Conservation (phyloP, 2,797 vertebrate genomes). For the Cercopithecus mitis region DNA sequence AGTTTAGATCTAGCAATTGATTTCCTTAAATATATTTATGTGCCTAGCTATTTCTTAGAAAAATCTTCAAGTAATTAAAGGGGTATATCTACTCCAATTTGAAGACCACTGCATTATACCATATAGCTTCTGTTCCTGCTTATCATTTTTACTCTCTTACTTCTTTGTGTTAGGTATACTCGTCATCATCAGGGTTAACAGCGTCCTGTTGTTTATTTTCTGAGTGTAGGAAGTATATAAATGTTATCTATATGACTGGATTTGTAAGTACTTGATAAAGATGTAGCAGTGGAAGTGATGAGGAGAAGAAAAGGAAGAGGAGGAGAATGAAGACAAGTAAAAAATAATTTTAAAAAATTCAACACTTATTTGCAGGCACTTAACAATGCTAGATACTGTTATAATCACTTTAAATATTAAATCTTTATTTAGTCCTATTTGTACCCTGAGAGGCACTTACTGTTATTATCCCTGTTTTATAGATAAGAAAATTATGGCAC, state of each 20-base stretch:
- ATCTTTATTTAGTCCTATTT: neutral
- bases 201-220: neutral
- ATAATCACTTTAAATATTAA: neutral
- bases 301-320: neutral
- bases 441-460: neutral
- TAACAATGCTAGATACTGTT: neutral
- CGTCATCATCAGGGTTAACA: neutral
- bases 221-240: neutral
- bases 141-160: neutral
- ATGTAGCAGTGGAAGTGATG: neutral
- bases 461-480: neutral
- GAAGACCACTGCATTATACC: neutral
- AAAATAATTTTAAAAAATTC: neutral
- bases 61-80: neutral
- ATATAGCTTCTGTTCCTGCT: neutral
- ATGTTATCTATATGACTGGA: neutral
- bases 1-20: neutral
- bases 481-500: neutral
- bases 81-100: neutral
- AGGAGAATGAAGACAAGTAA: neutral
- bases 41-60: neutral
- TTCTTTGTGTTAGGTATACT: neutral
- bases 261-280: neutral
- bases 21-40: neutral
- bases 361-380: neutral